phyloP scores from a whole-genome alignment of 2,888 invertebrate species.

The Callyntrura guangdongensis region DNA sequence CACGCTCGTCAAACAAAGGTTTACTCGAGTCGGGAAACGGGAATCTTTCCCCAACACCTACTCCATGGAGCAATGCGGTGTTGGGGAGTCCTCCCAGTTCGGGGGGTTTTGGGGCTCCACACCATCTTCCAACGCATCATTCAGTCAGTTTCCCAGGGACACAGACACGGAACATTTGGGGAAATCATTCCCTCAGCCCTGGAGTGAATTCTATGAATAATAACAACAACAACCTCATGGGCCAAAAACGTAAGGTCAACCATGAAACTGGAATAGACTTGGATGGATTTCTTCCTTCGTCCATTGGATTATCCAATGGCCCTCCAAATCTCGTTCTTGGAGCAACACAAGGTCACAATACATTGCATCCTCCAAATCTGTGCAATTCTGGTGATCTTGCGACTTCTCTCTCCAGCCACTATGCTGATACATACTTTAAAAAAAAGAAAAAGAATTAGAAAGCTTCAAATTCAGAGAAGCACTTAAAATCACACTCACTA shows the following conservation, averaged over 20 bases:
- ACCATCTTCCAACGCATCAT: slow-evolving; percentile 83
- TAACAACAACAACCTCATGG: slow-evolving; percentile 85
- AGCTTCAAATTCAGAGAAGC: not conserved
- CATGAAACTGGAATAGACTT: slow-evolving; percentile 87
- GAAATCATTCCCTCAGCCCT: slow-evolving; percentile 84
- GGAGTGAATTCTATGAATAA: slow-evolving; percentile 82
- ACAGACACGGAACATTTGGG: slow-evolving; percentile 84
- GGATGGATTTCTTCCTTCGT: slow-evolving; percentile 78
- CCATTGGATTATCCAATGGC: slow-evolving; percentile 55
- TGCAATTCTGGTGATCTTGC: slow-evolving; percentile 84
- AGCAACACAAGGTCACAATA: slow-evolving; percentile 59
- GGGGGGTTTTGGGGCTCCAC: slow-evolving; percentile 83
- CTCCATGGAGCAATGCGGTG: slow-evolving; percentile 84
- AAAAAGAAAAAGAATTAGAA: slow-evolving; percentile 86
- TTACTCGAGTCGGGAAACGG: slow-evolving; percentile 85
- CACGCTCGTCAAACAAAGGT: slow-evolving; percentile 83
- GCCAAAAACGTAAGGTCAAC: slow-evolving; percentile 86
- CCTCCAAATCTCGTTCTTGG: slow-evolving; percentile 62
- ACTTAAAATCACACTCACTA: not conserved
- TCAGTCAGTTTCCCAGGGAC: slow-evolving; percentile 81
- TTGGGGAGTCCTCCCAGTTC: slow-evolving; percentile 84
- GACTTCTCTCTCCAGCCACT: slow-evolving; percentile 88
- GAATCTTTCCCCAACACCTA: slow-evolving; percentile 84
- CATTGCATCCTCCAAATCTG: slow-evolving; percentile 60
- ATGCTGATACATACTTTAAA: slow-evolving; percentile 87